Percentiles rank a stretch among this genome's conserved stretches.
phyloP scores from a whole-genome alignment of 2,888 invertebrate genomes.

The Agapostemon virescens region DNA sequence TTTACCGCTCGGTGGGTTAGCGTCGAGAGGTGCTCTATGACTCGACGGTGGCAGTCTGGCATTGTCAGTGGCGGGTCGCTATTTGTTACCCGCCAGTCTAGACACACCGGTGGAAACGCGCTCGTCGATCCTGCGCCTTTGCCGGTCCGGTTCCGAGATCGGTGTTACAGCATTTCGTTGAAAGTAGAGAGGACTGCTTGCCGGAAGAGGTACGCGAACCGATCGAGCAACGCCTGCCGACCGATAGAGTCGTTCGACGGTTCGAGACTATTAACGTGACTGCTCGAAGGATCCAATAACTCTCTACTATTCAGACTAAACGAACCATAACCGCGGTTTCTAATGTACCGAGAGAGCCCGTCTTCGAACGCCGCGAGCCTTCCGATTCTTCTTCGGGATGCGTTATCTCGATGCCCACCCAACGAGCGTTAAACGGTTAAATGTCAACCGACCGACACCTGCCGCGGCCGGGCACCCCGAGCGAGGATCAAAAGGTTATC shows the following conservation, averaged over 20 bases:
- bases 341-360: not conserved
- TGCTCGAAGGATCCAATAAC: conserved; percentile 9
- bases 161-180: not conserved
- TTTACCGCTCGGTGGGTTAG: too few species aligned
- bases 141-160: not conserved
- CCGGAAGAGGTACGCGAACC: not conserved
- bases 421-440: conserved; percentile 18
- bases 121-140: conserved; percentile 6
- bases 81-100: conserved; percentile 15
- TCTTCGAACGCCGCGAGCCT: not conserved
- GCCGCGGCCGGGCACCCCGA: conserved; percentile 9
- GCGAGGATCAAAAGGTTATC: conserved; percentile 22
- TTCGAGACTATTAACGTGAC: not conserved
- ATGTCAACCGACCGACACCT: conserved; percentile 18
- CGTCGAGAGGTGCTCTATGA: not conserved
- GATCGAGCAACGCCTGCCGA: not conserved
- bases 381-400: conserved; percentile 4
- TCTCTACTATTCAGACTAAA: not conserved
- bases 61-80: conserved; percentile 9
- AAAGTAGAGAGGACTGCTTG: conserved; percentile 6
- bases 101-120: not conserved
- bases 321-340: conserved; percentile 9
- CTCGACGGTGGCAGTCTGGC: not conserved
- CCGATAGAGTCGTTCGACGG: conserved; percentile 4
- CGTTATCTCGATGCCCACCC: conserved; percentile 13